A percentile compares a stretch with the other conserved stretches of the same genome.
Evolutionary conservation across 2,888 invertebrate genomes (phyloP).

Genomic region (Notodonta ziczac): DNA sequence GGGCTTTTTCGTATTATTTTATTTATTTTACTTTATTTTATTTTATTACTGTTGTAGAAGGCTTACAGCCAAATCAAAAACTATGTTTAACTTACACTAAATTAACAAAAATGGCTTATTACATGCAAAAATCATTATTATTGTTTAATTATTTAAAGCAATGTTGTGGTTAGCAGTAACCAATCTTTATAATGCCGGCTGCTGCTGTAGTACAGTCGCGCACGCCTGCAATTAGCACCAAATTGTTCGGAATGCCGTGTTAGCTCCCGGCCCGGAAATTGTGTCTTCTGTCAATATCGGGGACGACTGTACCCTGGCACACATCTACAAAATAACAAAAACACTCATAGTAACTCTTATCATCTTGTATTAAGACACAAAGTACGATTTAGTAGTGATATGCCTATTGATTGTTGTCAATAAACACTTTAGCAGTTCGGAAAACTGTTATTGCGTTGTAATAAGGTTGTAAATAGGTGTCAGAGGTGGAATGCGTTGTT

Average conservation of each 20-base stretch:
- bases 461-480: slow-evolving; percentile 26
- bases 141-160: too few relatives aligned
- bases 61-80: too few relatives aligned
- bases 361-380: background rate
- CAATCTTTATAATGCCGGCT: too few relatives aligned
- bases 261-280: slow-evolving; percentile 62
- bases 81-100: too few relatives aligned
- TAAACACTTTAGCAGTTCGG: background rate
- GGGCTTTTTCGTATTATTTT: too few relatives aligned
- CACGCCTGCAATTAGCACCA: slow-evolving; percentile 63
- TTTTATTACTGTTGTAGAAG: too few relatives aligned
- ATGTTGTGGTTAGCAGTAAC: too few relatives aligned
- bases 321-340: slow-evolving; percentile 9
- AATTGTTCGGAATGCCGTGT: slow-evolving; percentile 65
- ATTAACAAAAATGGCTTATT: too few relatives aligned
- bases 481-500: slow-evolving; percentile 17
- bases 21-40: too few relatives aligned
- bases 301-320: slow-evolving; percentile 44
- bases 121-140: too few relatives aligned
- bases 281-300: slow-evolving; percentile 69
- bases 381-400: background rate
- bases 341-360: background rate
- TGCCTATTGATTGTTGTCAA: background rate
- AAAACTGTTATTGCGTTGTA: background rate
- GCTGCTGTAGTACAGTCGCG: slow-evolving; percentile 21